Conservation (phyloP, 2,888 invertebrate species). For the Chymomyza amoena region DNA sequence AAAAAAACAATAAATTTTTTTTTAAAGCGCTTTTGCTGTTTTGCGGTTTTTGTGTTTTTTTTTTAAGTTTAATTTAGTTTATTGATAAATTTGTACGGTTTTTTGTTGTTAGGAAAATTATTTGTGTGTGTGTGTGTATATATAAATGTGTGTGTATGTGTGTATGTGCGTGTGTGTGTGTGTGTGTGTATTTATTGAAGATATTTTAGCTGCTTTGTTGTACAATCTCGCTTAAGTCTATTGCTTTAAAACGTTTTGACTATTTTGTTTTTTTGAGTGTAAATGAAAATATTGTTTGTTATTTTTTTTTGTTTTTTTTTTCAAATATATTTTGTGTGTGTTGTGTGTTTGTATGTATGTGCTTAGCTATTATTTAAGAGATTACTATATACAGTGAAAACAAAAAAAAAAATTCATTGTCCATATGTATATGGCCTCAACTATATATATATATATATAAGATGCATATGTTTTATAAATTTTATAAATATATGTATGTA, state of each 20-base stretch:
- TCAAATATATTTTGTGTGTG: background rate
- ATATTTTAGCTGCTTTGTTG: constrained; percentile 10
- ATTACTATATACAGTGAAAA: constrained; percentile 62
- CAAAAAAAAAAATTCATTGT: constrained; percentile 30
- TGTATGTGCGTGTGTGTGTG: background rate
- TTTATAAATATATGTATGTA: constrained; percentile 1
- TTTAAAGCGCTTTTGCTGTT: background rate
- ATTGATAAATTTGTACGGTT: constrained; percentile 68
- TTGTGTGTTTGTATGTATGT: background rate
- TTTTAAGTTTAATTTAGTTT: constrained; percentile 39
- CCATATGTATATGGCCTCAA: constrained; percentile 11
- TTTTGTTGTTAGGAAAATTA: constrained; percentile 55
- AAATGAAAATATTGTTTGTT: constrained; percentile 6
- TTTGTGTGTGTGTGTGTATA: constrained; percentile 33
- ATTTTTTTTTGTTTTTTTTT: background rate
- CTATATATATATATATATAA: background rate
- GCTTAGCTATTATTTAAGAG: constrained; percentile 54
- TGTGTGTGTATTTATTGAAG: constrained; percentile 10
- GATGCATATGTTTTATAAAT: constrained; percentile 9
- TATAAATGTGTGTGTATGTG: constrained; percentile 24
- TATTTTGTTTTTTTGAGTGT: background rate
- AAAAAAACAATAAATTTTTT: constrained; percentile 11
- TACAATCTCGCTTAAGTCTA: constrained; percentile 38
- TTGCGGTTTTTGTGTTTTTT: constrained; percentile 18
- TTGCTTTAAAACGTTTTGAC: constrained; percentile 21